Percentiles rank a stretch among this genome's conserved stretches.
These are phyloP conservation scores for Phainopepla nitens DNA, from an alignment of 2,113 vertebrate species.

Conservation along the genomic window DNA sequence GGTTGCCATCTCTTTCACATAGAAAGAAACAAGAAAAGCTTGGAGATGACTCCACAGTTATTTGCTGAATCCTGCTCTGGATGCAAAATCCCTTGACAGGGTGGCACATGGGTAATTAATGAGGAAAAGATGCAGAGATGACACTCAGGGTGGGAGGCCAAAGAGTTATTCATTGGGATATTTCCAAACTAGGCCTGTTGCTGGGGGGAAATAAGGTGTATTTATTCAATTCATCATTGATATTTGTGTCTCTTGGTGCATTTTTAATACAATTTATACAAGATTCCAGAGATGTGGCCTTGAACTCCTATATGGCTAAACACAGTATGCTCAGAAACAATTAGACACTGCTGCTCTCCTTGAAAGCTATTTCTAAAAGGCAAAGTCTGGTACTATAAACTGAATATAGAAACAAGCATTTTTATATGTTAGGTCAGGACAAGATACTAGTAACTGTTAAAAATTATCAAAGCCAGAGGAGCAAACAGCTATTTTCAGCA, in stretches of 20 bases:
- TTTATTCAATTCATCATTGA: constrained; percentile 50
- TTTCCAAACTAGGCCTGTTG: constrained; percentile 63
- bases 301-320: not conserved
- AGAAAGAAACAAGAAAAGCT: not conserved
- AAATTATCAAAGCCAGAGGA: not conserved
- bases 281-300: not conserved
- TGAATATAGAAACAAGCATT: not conserved
- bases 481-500: not conserved
- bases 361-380: constrained; percentile 26
- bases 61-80: constrained; percentile 11
- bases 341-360: not conserved
- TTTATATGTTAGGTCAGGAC: not conserved
- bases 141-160: constrained; percentile 40
- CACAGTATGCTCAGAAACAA: not conserved
- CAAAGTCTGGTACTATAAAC: not conserved
- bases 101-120: constrained; percentile 53
- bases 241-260: not conserved
- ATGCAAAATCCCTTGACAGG: constrained; percentile 9
- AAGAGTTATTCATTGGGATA: constrained; percentile 71
- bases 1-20: not conserved
- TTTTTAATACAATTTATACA: constrained; percentile 42
- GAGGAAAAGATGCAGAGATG: constrained; percentile 56
- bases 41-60: not conserved
- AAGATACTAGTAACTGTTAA: not conserved
- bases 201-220: not conserved